Conservation (phyloP, 2,888 invertebrate genomes). For the Geotrupes spiniger region DNA sequence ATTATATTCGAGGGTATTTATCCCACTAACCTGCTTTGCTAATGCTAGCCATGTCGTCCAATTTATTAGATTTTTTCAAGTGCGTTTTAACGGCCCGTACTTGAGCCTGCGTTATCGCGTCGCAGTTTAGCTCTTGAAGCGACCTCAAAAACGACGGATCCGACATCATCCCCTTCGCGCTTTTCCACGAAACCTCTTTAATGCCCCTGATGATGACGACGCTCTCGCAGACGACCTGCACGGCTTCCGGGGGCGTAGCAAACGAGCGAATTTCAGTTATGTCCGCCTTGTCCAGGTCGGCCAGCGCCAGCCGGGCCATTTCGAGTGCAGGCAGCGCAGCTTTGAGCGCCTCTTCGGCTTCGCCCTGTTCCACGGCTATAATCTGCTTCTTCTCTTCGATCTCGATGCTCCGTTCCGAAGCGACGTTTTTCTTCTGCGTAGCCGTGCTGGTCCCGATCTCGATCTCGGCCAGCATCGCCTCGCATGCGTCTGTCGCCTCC, state of each 20-base stretch:
- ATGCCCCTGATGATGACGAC: conserved; percentile 74
- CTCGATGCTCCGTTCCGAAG: conserved; percentile 75
- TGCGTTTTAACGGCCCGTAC: conserved; percentile 69
- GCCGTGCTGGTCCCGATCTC: conserved; percentile 69
- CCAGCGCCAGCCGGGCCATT: conserved; percentile 73
- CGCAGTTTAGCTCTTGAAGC: conserved; percentile 84
- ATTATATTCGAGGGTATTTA: too few species aligned
- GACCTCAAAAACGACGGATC: conserved; percentile 79
- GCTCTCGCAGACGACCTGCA: conserved; percentile 86
- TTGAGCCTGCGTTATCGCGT: conserved; percentile 69
- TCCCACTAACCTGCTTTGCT: conserved; percentile 73
- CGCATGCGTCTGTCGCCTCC: conserved; percentile 79
- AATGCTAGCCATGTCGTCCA: conserved; percentile 80
- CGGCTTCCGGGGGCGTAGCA: conserved; percentile 86
- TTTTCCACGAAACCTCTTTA: conserved; percentile 82
- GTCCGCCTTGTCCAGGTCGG: conserved; percentile 83
- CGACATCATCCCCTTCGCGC: conserved; percentile 87
- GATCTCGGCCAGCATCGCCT: conserved; percentile 73
- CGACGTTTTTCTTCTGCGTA: conserved; percentile 74
- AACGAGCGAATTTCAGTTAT: conserved; percentile 92
- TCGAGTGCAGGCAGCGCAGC: conserved; percentile 84
- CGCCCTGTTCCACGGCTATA: conserved; percentile 77
- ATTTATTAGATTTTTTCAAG: conserved; percentile 67
- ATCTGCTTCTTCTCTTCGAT: conserved; percentile 79
- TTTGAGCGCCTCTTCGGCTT: conserved; percentile 76